Evolutionary conservation across 2,888 invertebrate species (phyloP).

Genomic region (Hedychridium roseum): DNA sequence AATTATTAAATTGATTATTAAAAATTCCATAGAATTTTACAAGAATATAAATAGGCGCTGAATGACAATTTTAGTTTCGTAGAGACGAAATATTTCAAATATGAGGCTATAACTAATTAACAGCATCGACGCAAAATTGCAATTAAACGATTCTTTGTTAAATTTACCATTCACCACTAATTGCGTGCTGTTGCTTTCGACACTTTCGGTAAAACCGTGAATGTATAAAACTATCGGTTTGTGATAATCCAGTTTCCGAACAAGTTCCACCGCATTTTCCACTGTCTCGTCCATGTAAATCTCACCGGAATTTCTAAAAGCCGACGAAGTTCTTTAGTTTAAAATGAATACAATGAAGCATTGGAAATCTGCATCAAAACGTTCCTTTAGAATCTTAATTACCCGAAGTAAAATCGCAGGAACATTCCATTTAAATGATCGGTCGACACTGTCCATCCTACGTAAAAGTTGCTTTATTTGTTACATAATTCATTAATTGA

Average conservation of each 20-base stretch:
- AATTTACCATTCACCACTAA: constrained; percentile 51
- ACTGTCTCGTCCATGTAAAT: constrained; percentile 16
- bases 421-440: constrained; percentile 23
- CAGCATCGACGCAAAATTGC: no score
- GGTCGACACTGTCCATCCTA: constrained; percentile 9
- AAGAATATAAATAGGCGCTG: no score
- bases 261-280: not conserved
- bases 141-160: no score
- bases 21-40: no score
- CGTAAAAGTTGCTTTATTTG: constrained; percentile 9
- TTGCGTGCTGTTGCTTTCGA: constrained; percentile 56
- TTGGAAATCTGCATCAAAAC: constrained; percentile 3
- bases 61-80: no score
- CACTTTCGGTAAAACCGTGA: constrained; percentile 64
- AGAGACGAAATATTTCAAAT: no score
- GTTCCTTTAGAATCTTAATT: constrained; percentile 12
- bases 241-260: not conserved
- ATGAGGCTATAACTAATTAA: no score
- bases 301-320: constrained; percentile 12
- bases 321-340: no score
- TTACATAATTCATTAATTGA: no score
- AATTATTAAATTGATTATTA: no score
- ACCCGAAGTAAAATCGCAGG: constrained; percentile 37
- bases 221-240: constrained; percentile 60
- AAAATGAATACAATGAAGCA: not conserved